phyloP scores from a whole-genome alignment of 2,797 vertebrate genomes.

The Galago senegalensis region DNA sequence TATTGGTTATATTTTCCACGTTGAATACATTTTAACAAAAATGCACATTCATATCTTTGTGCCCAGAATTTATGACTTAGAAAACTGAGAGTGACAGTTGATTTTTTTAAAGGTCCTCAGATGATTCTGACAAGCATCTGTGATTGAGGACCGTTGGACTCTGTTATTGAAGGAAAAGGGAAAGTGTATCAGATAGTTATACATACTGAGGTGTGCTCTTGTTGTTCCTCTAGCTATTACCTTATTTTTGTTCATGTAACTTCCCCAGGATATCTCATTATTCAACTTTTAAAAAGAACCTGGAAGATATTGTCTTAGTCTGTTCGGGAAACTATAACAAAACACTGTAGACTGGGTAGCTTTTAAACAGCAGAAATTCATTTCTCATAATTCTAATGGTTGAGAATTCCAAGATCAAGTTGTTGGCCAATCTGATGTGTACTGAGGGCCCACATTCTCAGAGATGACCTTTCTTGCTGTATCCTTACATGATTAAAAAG shows the following conservation, averaged over 20 bases:
- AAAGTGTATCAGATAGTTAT: not conserved
- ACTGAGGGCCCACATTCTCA: not conserved
- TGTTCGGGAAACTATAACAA: not conserved
- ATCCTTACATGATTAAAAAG: not conserved
- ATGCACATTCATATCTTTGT: not conserved
- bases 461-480: fast-evolving
- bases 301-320: not conserved
- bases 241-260: not conserved
- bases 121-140: not conserved
- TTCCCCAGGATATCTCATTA: not conserved
- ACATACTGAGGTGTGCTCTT: not conserved
- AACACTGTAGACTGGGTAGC: not conserved
- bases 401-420: too few species aligned
- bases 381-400: not conserved
- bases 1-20: not conserved
- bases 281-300: not conserved
- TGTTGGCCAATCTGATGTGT: not conserved
- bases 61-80: not conserved
- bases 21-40: not conserved
- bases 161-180: not conserved
- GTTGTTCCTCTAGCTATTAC: not conserved
- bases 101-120: not conserved
- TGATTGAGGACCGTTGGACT: not conserved
- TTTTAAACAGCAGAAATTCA: not conserved
- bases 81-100: not conserved